phyloP scores from a whole-genome alignment of 2,888 invertebrate species.

The Phortica okadai region DNA sequence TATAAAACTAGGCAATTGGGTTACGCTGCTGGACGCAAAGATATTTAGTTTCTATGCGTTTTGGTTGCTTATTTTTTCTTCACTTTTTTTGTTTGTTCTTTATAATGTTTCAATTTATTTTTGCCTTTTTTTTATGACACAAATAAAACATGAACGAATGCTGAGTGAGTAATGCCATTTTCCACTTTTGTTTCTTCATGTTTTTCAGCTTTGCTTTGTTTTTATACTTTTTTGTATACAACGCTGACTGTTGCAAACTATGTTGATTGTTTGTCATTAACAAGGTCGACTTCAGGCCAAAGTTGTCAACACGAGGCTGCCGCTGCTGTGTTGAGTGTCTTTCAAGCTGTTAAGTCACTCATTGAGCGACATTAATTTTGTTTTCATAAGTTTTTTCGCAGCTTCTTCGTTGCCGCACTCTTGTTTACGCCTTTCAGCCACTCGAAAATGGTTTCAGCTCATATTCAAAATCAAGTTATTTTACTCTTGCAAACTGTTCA shows the following conservation, averaged over 20 bases:
- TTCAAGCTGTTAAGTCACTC: constrained; percentile 25
- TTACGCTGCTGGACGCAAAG: constrained; percentile 45
- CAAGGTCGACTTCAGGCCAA: constrained; percentile 53
- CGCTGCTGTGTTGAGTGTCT: neutral
- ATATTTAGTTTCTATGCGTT: constrained; percentile 7
- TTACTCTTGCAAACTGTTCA: neutral
- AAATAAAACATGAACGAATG: constrained; percentile 12
- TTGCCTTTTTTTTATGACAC: constrained; percentile 1
- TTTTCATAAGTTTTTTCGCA: constrained; percentile 57
- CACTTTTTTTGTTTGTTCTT: neutral
- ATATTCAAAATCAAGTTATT: neutral
- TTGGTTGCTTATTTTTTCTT: neutral
- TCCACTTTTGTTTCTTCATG: neutral
- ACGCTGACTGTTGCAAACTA: neutral
- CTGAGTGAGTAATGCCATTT: constrained; percentile 17
- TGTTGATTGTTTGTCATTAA: constrained; percentile 68
- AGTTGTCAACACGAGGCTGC: neutral
- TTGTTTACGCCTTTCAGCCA: neutral
- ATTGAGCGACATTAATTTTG: constrained; percentile 64
- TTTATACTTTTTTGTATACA: neutral
- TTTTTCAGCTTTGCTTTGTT: neutral
- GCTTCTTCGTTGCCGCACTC: constrained; percentile 32
- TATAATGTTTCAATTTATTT: constrained; percentile 1
- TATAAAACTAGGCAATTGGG: constrained; percentile 63
- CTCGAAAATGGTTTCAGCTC: neutral